phyloP scores from a whole-genome alignment of 2,888 invertebrate genomes.

The Drosophila parthenogenetica region DNA sequence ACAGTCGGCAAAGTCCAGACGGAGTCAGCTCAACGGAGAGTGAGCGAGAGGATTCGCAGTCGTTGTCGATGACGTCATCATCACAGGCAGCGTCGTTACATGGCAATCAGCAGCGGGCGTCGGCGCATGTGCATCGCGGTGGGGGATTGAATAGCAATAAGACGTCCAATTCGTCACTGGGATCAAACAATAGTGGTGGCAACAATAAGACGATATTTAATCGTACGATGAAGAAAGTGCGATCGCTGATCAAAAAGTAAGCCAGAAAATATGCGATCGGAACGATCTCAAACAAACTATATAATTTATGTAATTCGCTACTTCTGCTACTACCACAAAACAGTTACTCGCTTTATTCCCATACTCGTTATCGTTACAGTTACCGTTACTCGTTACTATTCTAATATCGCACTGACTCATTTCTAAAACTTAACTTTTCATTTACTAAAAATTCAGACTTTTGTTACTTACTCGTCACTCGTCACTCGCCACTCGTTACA shows the following conservation, averaged over 20 bases:
- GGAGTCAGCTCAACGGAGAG: slow-evolving; percentile 85
- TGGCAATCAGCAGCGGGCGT: slow-evolving; percentile 75
- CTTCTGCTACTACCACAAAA: slow-evolving; percentile 23
- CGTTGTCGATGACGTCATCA: slow-evolving; percentile 28
- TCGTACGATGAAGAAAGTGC: slow-evolving; percentile 93
- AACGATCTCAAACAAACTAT: slow-evolving; percentile 6
- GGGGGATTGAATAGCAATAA: slow-evolving; percentile 73
- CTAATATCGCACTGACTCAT: slow-evolving; percentile 29
- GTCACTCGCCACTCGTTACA: slow-evolving; percentile 49
- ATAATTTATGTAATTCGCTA: slow-evolving; percentile 28
- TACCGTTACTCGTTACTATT: slow-evolving; percentile 24
- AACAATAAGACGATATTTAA: slow-evolving; percentile 92
- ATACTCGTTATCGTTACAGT: slow-evolving; percentile 6
- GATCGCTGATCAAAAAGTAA: slow-evolving; percentile 89
- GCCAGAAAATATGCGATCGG: slow-evolving; percentile 50
- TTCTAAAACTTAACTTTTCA: slow-evolving; percentile 17
- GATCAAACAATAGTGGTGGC: slow-evolving; percentile 86
- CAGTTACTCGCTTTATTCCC: slow-evolving; percentile 39
- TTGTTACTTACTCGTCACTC: slow-evolving; percentile 13
- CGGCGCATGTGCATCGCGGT: slow-evolving; percentile 81
- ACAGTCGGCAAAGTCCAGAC: slow-evolving; percentile 83
- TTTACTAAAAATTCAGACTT: slow-evolving; percentile 38
- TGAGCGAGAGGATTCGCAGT: slow-evolving; percentile 82
- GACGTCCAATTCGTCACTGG: slow-evolving; percentile 74
- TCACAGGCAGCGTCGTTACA: slow-evolving; percentile 32